Base-by-base conservation (phyloP, 2,888 invertebrate species). In the Cosmia pyralina region DNA sequence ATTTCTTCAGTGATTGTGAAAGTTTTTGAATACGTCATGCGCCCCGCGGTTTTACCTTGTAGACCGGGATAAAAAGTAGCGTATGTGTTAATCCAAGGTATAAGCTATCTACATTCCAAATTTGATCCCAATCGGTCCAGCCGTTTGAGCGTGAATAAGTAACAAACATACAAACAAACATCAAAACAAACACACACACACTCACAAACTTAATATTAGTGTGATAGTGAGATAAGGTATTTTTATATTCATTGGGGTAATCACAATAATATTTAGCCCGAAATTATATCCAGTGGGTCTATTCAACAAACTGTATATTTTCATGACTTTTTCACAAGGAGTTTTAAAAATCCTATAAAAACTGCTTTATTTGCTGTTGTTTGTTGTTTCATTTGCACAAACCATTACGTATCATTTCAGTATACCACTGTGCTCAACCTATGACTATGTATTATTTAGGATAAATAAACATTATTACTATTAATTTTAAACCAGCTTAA, bases 1-100 rank as follows among this genome's bases (percentile, higher is more conserved):
- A 15, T 38, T 68, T 53, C 7, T 58, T 60, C 11, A 28, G 28
- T 59, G 28, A 64, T 67, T 66, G 28, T 52, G 11, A 28, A 77
- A 48, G 41, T 67, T 64, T 69, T 57, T 53, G 22, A 34, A 57
- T 59, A 38, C 10, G 19, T 46, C 0, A 50, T 50, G 8, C 38
- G 38, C 38, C 38, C 38, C 38, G 38, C 38, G 38, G 38, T 38
- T 38, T 38, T 4, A 38, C 38, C 6, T 4, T 4, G 38, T 38
- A 38, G 2, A 38, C 6, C 5, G 38, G 6, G 2, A 38, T 38
- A 38, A 38, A 38, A 38, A 38, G 38, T 38, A 38, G 4, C 38
- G 3, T 38, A 38, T 38, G 38, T 4, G 38, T 4, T 38, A 38
- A 38, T 38, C 5, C 38, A 38, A 4, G 38, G 4, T 4, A 38